These are phyloP conservation scores for Drosophila setifemur DNA, from an alignment of 1,140 invertebrate genomes.

Conservation along the genomic window DNA sequence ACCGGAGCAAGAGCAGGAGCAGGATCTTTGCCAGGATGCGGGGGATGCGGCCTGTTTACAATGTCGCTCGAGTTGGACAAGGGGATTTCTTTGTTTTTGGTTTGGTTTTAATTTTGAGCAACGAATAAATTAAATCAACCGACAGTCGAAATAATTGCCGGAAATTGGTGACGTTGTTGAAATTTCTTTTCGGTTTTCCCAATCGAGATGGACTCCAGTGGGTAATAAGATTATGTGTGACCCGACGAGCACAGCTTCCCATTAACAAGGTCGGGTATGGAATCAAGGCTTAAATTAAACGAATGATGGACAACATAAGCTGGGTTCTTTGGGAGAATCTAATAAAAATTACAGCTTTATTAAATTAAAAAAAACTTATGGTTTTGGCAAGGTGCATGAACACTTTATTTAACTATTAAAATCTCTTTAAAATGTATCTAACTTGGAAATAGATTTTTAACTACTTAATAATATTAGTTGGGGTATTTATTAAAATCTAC, in stretches of 20 bases:
- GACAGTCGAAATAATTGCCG: constrained; percentile 77
- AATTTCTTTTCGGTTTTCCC: constrained; percentile 28
- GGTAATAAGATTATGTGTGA: constrained; percentile 49
- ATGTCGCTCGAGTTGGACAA: constrained; percentile 68
- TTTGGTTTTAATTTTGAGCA: constrained; percentile 77
- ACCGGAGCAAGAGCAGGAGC: neutral
- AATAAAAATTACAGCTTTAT: neutral
- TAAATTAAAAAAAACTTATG: neutral
- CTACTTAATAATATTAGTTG: no score
- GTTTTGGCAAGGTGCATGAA: no score
- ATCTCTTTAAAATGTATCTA: no score
- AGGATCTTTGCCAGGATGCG: constrained; percentile 6
- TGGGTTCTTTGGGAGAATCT: neutral
- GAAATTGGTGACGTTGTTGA: constrained; percentile 70
- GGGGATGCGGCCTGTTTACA: constrained; percentile 59
- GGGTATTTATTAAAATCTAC: no score
- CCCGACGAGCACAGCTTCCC: constrained; percentile 11
- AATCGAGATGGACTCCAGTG: constrained; percentile 6
- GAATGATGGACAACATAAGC: constrained; percentile 23
- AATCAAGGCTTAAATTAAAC: constrained; percentile 15
- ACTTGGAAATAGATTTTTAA: no score
- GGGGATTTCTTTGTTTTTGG: constrained; percentile 75
- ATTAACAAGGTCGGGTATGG: constrained; percentile 16
- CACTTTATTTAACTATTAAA: no score
- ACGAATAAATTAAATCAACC: constrained; percentile 80